Percentiles rank a stretch among this genome's conserved stretches.
These are phyloP conservation scores for Mus pahari DNA, from an alignment of 2,113 vertebrate genomes.

Conservation along the genomic window DNA sequence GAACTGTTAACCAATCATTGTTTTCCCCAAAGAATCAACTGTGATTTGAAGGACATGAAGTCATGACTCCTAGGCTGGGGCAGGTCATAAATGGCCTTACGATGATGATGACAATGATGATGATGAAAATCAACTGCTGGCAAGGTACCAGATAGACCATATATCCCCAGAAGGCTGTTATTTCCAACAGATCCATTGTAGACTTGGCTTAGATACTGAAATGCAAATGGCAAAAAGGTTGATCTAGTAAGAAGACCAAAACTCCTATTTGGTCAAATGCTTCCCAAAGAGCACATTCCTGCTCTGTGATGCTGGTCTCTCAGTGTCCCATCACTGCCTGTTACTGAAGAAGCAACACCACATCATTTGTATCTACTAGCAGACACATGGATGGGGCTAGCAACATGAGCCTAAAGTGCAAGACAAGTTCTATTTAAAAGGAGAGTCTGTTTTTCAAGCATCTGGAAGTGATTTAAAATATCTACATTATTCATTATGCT, in stretches of 20 bases:
- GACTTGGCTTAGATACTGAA: constrained; percentile 3
- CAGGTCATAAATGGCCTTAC: neutral
- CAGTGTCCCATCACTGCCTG: neutral
- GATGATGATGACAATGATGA: neutral
- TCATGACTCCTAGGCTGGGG: neutral
- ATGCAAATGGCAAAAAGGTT: neutral
- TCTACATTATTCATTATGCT: constrained; percentile 59
- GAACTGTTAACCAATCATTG: neutral
- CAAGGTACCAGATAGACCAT: neutral
- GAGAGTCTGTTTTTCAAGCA: constrained; percentile 68
- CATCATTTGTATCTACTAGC: neutral
- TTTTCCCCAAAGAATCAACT: neutral
- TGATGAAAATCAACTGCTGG: neutral
- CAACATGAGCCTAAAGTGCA: constrained; percentile 14
- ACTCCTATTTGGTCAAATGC: neutral
- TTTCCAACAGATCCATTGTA: neutral
- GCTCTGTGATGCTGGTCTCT: neutral
- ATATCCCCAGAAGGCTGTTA: neutral
- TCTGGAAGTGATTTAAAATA: constrained; percentile 69
- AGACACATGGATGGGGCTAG: neutral
- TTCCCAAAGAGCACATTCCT: neutral
- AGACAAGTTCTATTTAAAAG: constrained; percentile 52
- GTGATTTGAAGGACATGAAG: neutral
- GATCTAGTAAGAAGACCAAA: constrained; percentile 2
- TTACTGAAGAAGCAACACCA: neutral